Conservation (phyloP, 1,140 invertebrate genomes). For the Drosophila trapezifrons region DNA sequence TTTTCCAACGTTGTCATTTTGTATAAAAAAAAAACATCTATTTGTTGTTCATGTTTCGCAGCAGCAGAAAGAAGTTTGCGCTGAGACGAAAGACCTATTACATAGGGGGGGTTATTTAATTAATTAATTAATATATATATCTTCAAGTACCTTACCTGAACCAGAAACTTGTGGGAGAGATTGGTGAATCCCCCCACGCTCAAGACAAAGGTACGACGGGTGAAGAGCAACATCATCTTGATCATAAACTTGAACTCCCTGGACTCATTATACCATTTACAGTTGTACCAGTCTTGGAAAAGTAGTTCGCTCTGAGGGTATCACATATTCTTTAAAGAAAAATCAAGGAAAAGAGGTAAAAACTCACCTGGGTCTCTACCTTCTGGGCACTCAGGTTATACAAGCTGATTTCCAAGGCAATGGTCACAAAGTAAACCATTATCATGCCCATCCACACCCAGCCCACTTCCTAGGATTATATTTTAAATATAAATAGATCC, state of each 20-base stretch:
- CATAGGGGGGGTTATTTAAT: too few relatives aligned
- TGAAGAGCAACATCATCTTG: conserved; percentile 68
- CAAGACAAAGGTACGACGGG: conserved; percentile 43
- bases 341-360: not conserved
- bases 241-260: conserved; percentile 67
- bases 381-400: conserved; percentile 68
- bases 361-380: conserved; percentile 57
- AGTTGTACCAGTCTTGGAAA: conserved; percentile 65
- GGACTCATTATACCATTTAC: conserved; percentile 68
- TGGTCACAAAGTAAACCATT: conserved; percentile 68
- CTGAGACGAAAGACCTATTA: conserved; percentile 66
- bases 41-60: conserved; percentile 73
- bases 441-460: conserved; percentile 70
- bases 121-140: not conserved
- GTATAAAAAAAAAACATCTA: conserved; percentile 38
- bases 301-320: conserved; percentile 58
- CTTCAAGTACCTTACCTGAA: conserved; percentile 40
- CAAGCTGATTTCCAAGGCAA: conserved; percentile 63
- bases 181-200: conserved; percentile 74
- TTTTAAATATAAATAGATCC: not conserved
- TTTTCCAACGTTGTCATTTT: conserved; percentile 81
- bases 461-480: conserved; percentile 46
- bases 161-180: conserved; percentile 65
- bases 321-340: not conserved
- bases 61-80: conserved; percentile 72